These are phyloP conservation scores for Paracentrotus lividus DNA, from an alignment of 53 echinoderm and acorn worm genomes.

Conservation along the genomic window DNA sequence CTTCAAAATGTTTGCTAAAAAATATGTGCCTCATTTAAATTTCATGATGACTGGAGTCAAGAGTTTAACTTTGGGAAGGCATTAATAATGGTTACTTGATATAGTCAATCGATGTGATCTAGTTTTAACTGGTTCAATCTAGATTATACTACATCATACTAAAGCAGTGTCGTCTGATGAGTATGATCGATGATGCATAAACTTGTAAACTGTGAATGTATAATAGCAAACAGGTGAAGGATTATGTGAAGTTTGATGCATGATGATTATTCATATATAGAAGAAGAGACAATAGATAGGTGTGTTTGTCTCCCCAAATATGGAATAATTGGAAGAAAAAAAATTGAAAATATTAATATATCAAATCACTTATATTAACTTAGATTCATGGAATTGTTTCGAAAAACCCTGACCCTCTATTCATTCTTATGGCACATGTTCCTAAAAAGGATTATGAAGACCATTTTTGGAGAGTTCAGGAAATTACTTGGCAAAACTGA, in stretches of 20 bases:
- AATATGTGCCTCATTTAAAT: no score
- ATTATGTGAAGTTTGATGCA: background rate
- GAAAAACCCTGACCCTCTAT: no score
- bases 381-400: no score
- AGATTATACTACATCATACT: no score
- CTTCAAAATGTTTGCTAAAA: no score
- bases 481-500: background rate
- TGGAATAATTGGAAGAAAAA: background rate
- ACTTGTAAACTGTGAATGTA: background rate
- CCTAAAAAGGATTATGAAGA: background rate
- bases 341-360: no score
- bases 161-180: background rate
- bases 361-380: no score
- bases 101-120: background rate
- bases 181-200: background rate
- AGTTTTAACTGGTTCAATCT: background rate
- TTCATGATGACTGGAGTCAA: no score
- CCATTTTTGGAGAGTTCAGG: background rate
- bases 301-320: background rate
- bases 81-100: no score
- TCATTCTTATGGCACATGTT: background rate
- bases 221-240: background rate
- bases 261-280: background rate
- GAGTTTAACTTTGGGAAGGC: no score
- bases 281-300: background rate